Evolutionary conservation across 2,113 vertebrate species (phyloP), one percentile per base, ranked within the genome.

Genomic region (Neodontobutis hainanensis): DNA sequence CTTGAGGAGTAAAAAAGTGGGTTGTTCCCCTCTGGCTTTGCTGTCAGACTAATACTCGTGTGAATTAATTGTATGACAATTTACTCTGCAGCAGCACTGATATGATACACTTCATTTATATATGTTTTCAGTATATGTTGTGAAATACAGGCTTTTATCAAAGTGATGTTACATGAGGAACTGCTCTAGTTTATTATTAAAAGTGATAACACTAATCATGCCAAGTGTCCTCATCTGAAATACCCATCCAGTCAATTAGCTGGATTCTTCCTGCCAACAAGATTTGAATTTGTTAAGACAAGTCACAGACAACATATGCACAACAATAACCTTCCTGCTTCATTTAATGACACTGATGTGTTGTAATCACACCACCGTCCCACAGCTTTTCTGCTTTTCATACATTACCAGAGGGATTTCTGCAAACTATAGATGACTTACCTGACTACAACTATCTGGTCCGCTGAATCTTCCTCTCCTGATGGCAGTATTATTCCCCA

Each of bases 391-490:
- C 94, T 92, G 92, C 93, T 94, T 94, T 93, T 90, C 88, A 91
- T 91, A 93, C 93, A 91, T 93, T 93, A 93, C 93, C 89, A 82
- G 88, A 86, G 93, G 94, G 93, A 94, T 93, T 94, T 90, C 94
- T 89, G 92, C 91, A 95, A 96, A 96, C 93, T 94, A 92, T 92
- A 93, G 88, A 27, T 93, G 94, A 94, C 94, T 95, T 94, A 94
- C 93, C 94, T 94, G 92, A 92, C 92, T 93, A 61, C 91, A 91
- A 69, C 93, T 86, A 92, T 90, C 77, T 75, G 51, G 19, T 34
- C 50, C n/a, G 8, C 51, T 53, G 14, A 19, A 19, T 78, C 91
- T 93, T 90, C 92, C 32, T 53, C 6, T 5, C n/a, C 38, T 95
- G 95, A 95, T 96, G 93, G 94, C 92, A 89, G 90, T 93, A 93